Base-by-base conservation (phyloP, 1,140 invertebrate species). In the Halesus radiatus region DNA sequence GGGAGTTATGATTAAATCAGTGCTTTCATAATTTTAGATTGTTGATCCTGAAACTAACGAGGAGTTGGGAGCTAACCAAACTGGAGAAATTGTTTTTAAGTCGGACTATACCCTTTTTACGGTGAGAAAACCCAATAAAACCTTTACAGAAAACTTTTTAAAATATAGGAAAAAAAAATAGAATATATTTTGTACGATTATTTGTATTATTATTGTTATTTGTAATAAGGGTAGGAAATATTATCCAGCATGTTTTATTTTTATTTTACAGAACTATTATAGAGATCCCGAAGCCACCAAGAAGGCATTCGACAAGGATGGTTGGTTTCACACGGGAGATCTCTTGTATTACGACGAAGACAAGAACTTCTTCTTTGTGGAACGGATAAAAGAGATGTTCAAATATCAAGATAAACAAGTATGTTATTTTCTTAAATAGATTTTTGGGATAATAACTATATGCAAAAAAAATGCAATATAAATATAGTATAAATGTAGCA, bases 261-360 rank as follows among this genome's bases (percentile, higher is more conserved):
- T 74, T 58, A 54, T 75, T 23, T 84, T 87, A 23, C 26, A 92
- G 87, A 92, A 90, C n/a, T 94, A 94, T 81, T 90, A 90, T 68
- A 89, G 89, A 50, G 89, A 95, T 81, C 86, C 87, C 6, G 85
- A 91, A 81, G 92, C 92, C n/a, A 95, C 94, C 0, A 85, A 85
- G 16, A 89, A 91, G 45, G 91, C 90, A 0, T 92, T 95, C 54
- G 91, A 93, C 77, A 84, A 87, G 54, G 91, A 94, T 64, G 91
- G 92, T 0, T 96, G 94, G 94, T 89, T 95, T 22, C 92, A 93
- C 85, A 95, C 95, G 32, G 94, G 94, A 64, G 94, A 96, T 85
- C 86, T 95, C n/a, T 93, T 92, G 15, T 93, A 93, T 84, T 91
- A 91, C 84, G 93, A 95, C 83, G 86, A 92, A 70, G 88, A 93